phyloP scores from a whole-genome alignment of 2,113 vertebrate genomes.

The Triplophysa rosa region DNA sequence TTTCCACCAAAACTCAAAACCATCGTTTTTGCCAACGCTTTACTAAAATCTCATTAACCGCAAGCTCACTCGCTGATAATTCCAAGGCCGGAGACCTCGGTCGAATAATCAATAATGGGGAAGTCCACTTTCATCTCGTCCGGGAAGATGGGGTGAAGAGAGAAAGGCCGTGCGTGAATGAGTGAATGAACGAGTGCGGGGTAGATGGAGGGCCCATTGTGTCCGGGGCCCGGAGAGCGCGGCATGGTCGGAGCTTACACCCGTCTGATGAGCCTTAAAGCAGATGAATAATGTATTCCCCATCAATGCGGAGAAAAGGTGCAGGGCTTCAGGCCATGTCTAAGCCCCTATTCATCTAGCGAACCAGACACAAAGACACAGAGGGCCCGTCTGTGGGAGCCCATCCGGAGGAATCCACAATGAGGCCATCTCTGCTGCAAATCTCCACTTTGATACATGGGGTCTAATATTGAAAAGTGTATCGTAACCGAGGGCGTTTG shows the following conservation, averaged over 20 bases:
- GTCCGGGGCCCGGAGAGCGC: conserved; percentile 37
- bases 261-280: conserved; percentile 75
- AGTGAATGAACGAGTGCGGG: conserved; percentile 55
- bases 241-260: conserved; percentile 64
- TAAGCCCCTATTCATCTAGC: conserved; percentile 76
- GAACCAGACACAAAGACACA: conserved; percentile 75
- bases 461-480: not conserved
- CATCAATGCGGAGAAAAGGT: conserved; percentile 76
- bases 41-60: conserved; percentile 26
- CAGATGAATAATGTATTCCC: conserved; percentile 79
- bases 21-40: not conserved
- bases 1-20: conserved; percentile 6
- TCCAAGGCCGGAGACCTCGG: conserved; percentile 19
- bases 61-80: conserved; percentile 21
- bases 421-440: conserved; percentile 40
- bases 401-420: conserved; percentile 66
- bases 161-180: conserved; percentile 34
- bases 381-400: conserved; percentile 68
- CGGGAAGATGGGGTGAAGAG: not conserved
- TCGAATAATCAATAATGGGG: conserved; percentile 39
- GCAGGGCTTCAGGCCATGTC: conserved; percentile 73
- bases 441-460: conserved; percentile 23
- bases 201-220: conserved; percentile 52
- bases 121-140: conserved; percentile 24
- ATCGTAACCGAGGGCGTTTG: conserved; percentile 18